phyloP scores from a whole-genome alignment of 2,113 vertebrate species.

The Hippocampus comes region DNA sequence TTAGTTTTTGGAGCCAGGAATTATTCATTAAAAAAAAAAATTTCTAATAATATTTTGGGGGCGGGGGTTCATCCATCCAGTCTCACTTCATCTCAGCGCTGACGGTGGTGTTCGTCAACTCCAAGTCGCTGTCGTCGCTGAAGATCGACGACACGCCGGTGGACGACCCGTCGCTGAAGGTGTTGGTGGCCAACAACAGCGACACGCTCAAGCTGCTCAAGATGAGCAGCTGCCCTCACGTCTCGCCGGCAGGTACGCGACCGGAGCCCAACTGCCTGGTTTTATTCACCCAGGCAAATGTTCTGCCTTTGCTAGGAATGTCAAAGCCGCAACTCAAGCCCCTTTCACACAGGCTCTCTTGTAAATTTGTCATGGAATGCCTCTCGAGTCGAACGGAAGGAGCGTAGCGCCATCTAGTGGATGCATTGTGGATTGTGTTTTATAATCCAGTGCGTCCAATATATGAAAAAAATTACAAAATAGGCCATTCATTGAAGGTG shows the following conservation, averaged over 20 bases:
- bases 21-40: background rate
- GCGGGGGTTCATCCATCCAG: constrained; percentile 31
- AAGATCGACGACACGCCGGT: constrained; percentile 97
- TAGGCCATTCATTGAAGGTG: too few relatives aligned
- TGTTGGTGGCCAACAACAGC: constrained; percentile 94
- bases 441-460: too few relatives aligned
- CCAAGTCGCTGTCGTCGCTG: constrained; percentile 92
- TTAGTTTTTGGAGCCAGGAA: background rate
- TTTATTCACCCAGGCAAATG: background rate
- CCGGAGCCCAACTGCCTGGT: background rate
- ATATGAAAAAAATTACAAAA: too few relatives aligned
- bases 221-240: constrained; percentile 91
- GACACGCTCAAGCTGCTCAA: constrained; percentile 91
- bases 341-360: too few relatives aligned
- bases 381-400: too few relatives aligned
- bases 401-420: too few relatives aligned
- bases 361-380: too few relatives aligned
- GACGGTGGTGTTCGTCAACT: constrained; percentile 98
- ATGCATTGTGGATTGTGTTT: too few relatives aligned
- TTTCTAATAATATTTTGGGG: background rate
- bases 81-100: constrained; percentile 87
- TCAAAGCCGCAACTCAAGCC: background rate
- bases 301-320: background rate
- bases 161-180: constrained; percentile 93
- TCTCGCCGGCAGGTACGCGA: constrained; percentile 72